Percentiles rank a stretch among this genome's conserved stretches.
phyloP scores from a whole-genome alignment of 1,140 invertebrate genomes.

The Macrocentrus cingulum region DNA sequence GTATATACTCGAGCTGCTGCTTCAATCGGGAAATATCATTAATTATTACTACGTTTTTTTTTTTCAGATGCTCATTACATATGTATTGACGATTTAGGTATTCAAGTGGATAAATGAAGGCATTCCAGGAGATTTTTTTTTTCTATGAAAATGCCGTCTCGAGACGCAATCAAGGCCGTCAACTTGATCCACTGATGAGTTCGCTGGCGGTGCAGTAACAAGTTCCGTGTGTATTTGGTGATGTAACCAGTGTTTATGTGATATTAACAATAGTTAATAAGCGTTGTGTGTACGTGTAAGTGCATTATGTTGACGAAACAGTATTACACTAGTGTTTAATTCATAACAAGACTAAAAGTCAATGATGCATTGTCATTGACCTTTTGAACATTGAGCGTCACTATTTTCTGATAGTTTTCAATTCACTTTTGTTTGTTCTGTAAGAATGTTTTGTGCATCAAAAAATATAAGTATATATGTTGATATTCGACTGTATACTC shows the following conservation, averaged over 20 bases:
- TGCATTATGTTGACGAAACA: too few species aligned
- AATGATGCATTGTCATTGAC: too few species aligned
- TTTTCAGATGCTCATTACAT: neutral
- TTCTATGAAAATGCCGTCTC: neutral
- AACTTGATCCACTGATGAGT: slow-evolving; percentile 20
- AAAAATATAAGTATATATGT: too few species aligned
- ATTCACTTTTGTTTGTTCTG: too few species aligned
- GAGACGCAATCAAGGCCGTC: slow-evolving; percentile 18
- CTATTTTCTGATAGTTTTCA: too few species aligned
- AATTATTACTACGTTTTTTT: neutral
- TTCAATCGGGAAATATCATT: neutral
- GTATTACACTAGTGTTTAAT: too few species aligned
- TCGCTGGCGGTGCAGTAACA: slow-evolving; percentile 4
- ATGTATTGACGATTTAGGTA: neutral
- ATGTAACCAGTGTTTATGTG: slow-evolving; percentile 12
- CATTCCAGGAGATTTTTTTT: neutral
- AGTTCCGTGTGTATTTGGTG: slow-evolving; percentile 26
- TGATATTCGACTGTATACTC: too few species aligned
- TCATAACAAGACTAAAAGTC: too few species aligned
- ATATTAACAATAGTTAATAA: slow-evolving; percentile 1
- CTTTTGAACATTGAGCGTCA: too few species aligned
- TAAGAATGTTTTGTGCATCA: too few species aligned
- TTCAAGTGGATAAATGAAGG: too few species aligned
- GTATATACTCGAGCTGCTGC: slow-evolving; percentile 39
- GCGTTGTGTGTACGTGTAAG: too few species aligned